phyloP scores from a whole-genome alignment of 2,797 vertebrate genomes.

The Eurystomus glaucurus region DNA sequence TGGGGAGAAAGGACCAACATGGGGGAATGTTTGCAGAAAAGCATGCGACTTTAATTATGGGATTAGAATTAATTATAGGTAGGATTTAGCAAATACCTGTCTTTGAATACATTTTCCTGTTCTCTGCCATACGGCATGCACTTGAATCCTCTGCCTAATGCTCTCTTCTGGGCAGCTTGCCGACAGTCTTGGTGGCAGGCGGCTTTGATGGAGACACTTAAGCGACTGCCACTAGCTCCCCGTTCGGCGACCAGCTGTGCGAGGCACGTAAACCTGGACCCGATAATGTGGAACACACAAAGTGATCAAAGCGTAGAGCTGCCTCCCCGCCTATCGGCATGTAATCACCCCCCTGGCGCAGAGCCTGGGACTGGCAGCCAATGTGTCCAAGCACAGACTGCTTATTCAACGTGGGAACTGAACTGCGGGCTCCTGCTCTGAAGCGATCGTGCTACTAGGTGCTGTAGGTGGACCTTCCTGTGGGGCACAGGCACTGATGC shows the following conservation, averaged over 20 bases:
- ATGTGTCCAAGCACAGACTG: accelerated
- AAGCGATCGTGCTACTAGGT: accelerated
- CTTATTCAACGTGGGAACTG: neutral
- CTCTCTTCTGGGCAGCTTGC: conserved; percentile 35
- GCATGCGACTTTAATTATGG: conserved; percentile 49
- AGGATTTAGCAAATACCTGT: conserved; percentile 63
- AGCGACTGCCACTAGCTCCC: neutral
- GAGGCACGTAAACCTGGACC: accelerated
- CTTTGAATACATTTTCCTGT: conserved; percentile 36
- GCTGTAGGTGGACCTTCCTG: accelerated
- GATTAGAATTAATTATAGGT: conserved; percentile 64
- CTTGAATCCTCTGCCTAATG: conserved; percentile 37
- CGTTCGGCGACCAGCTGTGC: accelerated
- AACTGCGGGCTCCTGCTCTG: neutral
- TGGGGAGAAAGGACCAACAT: neutral
- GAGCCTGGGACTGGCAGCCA: accelerated
- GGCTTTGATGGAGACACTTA: neutral
- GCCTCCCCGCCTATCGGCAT: accelerated
- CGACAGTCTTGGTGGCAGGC: conserved; percentile 29
- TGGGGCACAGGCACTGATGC: neutral
- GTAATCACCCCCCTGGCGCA: accelerated
- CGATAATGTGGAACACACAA: neutral
- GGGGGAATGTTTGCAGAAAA: conserved; percentile 36
- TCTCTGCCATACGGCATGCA: neutral
- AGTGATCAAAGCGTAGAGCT: neutral